A percentile compares a stretch with the other conserved stretches of the same genome.
Conservation (phyloP, 1,140 invertebrate species). For the Stratiolaelaps scimitus region DNA sequence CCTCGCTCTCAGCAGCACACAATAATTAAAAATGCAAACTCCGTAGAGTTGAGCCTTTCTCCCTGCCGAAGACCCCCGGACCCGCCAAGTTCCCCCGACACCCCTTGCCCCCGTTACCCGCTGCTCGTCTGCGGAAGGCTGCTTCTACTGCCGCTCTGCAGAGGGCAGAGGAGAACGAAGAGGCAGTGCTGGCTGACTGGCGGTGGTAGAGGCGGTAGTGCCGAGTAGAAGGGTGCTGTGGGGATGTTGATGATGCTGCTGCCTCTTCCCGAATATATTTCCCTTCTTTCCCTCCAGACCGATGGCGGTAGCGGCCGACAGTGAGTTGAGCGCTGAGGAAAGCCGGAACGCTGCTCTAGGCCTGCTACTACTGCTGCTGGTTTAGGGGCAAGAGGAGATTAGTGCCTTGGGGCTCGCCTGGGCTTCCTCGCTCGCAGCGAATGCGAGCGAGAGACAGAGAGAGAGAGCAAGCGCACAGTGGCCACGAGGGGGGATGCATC, state of each 20-base stretch:
- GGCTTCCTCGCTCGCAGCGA: not conserved
- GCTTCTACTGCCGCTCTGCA: no score
- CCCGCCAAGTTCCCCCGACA: no score
- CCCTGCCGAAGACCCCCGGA: not conserved
- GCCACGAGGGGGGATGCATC: no score
- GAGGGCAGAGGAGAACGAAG: no score
- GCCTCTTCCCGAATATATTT: constrained; percentile 26
- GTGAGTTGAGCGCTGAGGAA: no score
- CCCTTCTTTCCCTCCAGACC: constrained; percentile 14
- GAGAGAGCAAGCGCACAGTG: not conserved
- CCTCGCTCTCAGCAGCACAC: constrained; percentile 27
- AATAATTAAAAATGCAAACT: constrained; percentile 29
- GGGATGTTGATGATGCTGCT: not conserved
- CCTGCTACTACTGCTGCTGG: no score
- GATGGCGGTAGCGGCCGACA: not conserved
- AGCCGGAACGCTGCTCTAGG: no score
- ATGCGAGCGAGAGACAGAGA: not conserved
- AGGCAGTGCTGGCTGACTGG: constrained; percentile 3
- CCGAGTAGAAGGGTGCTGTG: not conserved
- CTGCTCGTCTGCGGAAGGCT: no score
- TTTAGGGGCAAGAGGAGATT: constrained; percentile 18
- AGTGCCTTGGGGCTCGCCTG: constrained; percentile 16
- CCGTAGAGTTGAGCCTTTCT: constrained; percentile 29
- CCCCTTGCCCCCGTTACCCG: no score
- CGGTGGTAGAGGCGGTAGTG: not conserved